These are phyloP conservation scores for Cyclargus thomasi DNA, from an alignment of 1,140 invertebrate genomes.

Conservation along the genomic window DNA sequence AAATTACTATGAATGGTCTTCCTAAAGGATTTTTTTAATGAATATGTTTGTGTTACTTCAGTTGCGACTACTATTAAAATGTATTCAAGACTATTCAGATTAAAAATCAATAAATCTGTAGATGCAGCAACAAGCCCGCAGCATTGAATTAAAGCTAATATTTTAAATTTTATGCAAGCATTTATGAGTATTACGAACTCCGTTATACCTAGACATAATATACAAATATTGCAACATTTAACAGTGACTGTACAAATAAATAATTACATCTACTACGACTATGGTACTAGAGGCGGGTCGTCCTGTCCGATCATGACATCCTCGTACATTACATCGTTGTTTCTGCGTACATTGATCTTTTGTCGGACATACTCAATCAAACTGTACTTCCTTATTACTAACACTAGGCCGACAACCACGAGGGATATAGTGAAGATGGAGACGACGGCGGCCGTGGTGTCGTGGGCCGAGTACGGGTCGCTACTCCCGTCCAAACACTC, in stretches of 20 bases:
- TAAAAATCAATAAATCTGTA: too few relatives aligned
- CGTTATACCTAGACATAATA: not conserved
- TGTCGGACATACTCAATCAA: slow-evolving; percentile 64
- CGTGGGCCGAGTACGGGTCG: slow-evolving; percentile 33
- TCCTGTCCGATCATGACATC: slow-evolving; percentile 75
- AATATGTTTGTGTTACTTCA: too few relatives aligned
- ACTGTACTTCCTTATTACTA: slow-evolving; percentile 68
- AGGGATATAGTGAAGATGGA: slow-evolving; percentile 62
- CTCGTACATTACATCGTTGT: slow-evolving; percentile 68
- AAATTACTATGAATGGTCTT: too few relatives aligned
- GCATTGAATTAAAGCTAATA: too few relatives aligned
- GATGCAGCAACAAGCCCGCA: not conserved
- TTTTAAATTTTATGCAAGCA: not conserved
- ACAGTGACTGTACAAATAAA: slow-evolving; percentile 23
- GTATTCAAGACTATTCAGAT: too few relatives aligned
- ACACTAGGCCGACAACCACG: slow-evolving; percentile 52
- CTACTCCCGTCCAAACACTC: slow-evolving; percentile 36
- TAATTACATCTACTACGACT: slow-evolving; percentile 22
- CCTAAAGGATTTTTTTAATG: too few relatives aligned
- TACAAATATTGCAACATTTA: slow-evolving; percentile 13
- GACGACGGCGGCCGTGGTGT: slow-evolving; percentile 46
- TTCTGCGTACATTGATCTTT: slow-evolving; percentile 57
- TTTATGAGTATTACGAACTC: not conserved
- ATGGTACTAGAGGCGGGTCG: slow-evolving; percentile 67
- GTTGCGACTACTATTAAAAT: too few relatives aligned